Percentiles rank a stretch among this genome's conserved stretches.
Conservation (phyloP, 1,140 invertebrate genomes). For the Caenorhabditis brenneri region DNA sequence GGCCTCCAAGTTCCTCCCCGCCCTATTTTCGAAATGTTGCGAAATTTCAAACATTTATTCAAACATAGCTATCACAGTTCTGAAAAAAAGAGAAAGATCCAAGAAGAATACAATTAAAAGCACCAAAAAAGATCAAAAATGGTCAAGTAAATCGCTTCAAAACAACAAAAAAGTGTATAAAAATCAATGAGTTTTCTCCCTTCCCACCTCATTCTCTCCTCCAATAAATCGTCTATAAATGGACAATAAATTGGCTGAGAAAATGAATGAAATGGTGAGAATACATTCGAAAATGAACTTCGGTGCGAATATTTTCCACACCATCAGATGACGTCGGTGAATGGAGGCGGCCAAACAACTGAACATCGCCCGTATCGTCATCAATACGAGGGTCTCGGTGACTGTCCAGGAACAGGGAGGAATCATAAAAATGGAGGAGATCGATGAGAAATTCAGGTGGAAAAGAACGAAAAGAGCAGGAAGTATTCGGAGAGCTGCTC, state of each 20-base stretch:
- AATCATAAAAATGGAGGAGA: neutral
- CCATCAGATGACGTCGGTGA: constrained; percentile 58
- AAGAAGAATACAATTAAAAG: too few species aligned
- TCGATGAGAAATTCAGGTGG: constrained; percentile 46
- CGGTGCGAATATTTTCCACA: constrained; percentile 61
- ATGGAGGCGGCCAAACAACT: constrained; percentile 49
- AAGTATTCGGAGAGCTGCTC: constrained; percentile 16
- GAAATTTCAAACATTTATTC: too few species aligned
- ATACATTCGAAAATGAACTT: constrained; percentile 57
- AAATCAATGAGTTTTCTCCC: constrained; percentile 13
- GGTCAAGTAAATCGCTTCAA: neutral
- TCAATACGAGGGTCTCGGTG: constrained; percentile 15
- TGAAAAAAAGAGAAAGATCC: too few species aligned
- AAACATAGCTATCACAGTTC: too few species aligned
- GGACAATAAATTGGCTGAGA: neutral
- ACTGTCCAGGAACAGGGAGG: neutral
- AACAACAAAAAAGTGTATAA: neutral
- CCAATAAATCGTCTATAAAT: neutral
- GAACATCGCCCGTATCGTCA: constrained; percentile 36
- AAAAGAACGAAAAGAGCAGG: constrained; percentile 44
- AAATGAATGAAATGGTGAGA: constrained; percentile 44
- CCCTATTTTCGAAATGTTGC: too few species aligned
- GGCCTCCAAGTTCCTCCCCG: too few species aligned
- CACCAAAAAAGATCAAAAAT: neutral
- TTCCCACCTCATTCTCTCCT: neutral